A percentile compares a stretch with the other conserved stretches of the same genome.
phyloP scores from a whole-genome alignment of 2,113 vertebrate species.

The Vulpes ferrilata region DNA sequence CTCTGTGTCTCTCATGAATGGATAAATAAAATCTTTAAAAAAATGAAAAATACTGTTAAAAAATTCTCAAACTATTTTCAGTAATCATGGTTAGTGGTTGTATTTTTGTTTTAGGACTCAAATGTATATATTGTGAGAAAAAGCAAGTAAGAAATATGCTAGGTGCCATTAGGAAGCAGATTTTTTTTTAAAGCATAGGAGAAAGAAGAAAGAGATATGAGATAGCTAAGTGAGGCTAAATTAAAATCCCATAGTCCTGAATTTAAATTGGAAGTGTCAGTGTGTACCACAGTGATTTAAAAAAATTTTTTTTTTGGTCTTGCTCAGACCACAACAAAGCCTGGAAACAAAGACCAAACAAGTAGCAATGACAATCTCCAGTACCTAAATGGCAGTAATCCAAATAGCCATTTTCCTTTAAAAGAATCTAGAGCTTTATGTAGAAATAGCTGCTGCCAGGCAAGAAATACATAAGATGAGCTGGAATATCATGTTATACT shows the following conservation, averaged over 20 bases:
- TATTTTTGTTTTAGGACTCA: not conserved
- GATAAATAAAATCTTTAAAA: no score
- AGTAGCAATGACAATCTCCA: not conserved
- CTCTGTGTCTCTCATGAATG: no score
- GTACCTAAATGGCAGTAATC: not conserved
- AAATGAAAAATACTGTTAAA: not conserved
- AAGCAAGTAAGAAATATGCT: not conserved
- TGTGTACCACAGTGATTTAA: not conserved
- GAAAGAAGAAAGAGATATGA: not conserved
- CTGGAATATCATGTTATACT: not conserved
- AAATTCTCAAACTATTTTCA: constrained; percentile 8
- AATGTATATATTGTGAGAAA: not conserved
- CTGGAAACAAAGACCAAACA: constrained; percentile 3
- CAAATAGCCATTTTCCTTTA: not conserved
- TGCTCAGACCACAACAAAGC: not conserved
- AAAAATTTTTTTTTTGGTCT: not conserved
- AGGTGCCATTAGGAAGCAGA: not conserved
- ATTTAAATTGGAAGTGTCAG: not conserved
- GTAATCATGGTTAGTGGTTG: not conserved
- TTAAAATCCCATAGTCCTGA: not conserved
- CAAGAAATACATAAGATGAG: not conserved
- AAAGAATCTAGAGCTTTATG: not conserved
- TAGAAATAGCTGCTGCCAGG: not conserved
- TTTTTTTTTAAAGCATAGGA: not conserved
- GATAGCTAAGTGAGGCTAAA: not conserved